Evolutionary conservation across 2,113 vertebrate genomes (phyloP).

Genomic region (Boleophthalmus pectinirostris): DNA sequence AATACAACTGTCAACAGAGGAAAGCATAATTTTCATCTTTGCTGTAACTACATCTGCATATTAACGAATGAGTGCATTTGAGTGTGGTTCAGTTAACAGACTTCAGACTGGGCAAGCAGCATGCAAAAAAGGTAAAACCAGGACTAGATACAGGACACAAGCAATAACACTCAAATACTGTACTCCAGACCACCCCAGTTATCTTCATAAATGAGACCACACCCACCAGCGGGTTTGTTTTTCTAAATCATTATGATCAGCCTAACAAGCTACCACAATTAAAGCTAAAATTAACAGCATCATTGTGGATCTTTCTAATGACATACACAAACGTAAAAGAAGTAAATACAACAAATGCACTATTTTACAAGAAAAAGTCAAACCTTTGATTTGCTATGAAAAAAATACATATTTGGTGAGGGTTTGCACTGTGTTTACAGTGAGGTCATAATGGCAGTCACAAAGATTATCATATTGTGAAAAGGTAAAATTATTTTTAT

Average conservation of each 20-base stretch:
- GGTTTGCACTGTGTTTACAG: neutral
- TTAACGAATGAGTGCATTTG: neutral
- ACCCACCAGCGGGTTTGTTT: conserved; percentile 27
- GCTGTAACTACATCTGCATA: neutral
- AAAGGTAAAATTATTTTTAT: neutral
- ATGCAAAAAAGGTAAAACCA: conserved; percentile 34
- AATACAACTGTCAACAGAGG: conserved; percentile 19
- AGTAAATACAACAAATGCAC: neutral
- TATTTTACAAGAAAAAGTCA: neutral
- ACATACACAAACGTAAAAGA: neutral
- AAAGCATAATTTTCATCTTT: neutral
- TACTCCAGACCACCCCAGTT: conserved; percentile 24
- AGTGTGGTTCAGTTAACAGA: conserved; percentile 23
- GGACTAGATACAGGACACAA: conserved; percentile 20
- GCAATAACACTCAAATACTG: conserved; percentile 22
- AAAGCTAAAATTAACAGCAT: neutral
- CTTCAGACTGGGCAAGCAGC: conserved; percentile 16
- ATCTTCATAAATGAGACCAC: conserved; percentile 10
- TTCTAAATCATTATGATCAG: neutral
- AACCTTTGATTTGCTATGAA: neutral
- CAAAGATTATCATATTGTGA: neutral
- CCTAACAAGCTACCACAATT: neutral
- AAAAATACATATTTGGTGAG: neutral
- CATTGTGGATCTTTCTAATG: neutral
- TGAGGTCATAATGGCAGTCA: neutral